Base-by-base conservation (phyloP, 2,797 vertebrate genomes). In the Esox lucius region DNA sequence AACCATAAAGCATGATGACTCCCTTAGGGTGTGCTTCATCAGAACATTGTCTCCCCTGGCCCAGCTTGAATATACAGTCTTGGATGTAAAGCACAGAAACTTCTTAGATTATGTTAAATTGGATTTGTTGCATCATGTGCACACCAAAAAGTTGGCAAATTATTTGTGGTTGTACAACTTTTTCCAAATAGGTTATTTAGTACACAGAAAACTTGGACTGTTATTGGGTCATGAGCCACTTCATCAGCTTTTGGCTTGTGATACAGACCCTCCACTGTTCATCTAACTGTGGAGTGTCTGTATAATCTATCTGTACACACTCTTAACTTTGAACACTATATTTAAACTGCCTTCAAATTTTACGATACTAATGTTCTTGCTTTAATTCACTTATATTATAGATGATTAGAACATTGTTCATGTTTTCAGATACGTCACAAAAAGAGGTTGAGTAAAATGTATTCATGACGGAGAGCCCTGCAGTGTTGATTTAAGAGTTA, bases 1-100 rank as follows among this genome's bases (percentile, higher is more conserved):
- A 76, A 78, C 84, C 75, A 85, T 93, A 92, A 94, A 93, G 76
- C 82, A 80, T 75, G 84, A 90, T 82, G 78, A 79, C 85, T 87
- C 74, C 81, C 78, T 80, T 68, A 13, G 75, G 85, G 80, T 87
- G 75, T 80, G 85, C 84, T 83, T 88, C 88, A 85, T 72, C 79
- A 78, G 81, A 85, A 83, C 80, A 77, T 33, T 81, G 85, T 87
- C 90, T 89, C 84, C 84, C 87, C 83, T 68, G 56, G 72, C 84
- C 46, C 73, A 68, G 75, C 80, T 61, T 67, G 42, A 65, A 73
- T 80, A 24, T 74, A 77, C 78, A 3, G n/a, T 59, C 53, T 59
- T 16, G 9, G 39, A 42, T 42, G 39, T 42, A 9, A 6, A 42
- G 39, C 39, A 6, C 39, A 42, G 39, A 42, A 42, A 42, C 39